A percentile compares a stretch with the other conserved stretches of the same genome.
Evolutionary conservation across 2,888 invertebrate species (phyloP).

Genomic region (Agapetus fuscipes): DNA sequence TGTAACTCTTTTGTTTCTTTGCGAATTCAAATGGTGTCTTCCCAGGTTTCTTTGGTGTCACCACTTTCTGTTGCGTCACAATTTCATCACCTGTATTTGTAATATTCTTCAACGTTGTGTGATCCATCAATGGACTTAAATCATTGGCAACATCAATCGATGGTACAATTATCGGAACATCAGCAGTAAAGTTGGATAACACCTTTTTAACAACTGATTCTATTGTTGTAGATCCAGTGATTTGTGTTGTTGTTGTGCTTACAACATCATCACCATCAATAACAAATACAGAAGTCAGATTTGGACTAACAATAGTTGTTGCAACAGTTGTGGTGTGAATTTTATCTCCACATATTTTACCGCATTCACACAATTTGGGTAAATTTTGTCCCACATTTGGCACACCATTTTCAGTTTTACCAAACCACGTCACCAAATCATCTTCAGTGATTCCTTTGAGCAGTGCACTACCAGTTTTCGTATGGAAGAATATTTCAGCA

Average conservation of each 20-base stretch:
- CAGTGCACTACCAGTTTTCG: slow-evolving; percentile 47
- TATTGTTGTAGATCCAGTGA: not conserved
- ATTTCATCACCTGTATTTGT: slow-evolving; percentile 31
- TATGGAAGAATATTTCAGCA: slow-evolving; percentile 56
- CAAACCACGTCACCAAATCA: slow-evolving; percentile 59
- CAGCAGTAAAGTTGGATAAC: slow-evolving; percentile 7
- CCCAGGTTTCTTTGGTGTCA: slow-evolving; percentile 26
- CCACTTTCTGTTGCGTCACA: slow-evolving; percentile 30
- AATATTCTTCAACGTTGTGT: slow-evolving; percentile 23
- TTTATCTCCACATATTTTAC: slow-evolving; percentile 39
- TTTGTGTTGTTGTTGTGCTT: not conserved
- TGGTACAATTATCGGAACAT: slow-evolving; percentile 19
- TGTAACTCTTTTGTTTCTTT: slow-evolving; percentile 20
- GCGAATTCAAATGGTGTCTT: slow-evolving; percentile 22
- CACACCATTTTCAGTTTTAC: slow-evolving; percentile 45
- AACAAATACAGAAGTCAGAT: not conserved
- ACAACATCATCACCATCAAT: not conserved
- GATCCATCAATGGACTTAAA: slow-evolving; percentile 1
- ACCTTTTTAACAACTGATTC: too few species aligned
- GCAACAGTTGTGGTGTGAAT: slow-evolving; percentile 22
- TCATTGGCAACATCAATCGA: slow-evolving; percentile 11
- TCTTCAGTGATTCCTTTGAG: slow-evolving; percentile 53
- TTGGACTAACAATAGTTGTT: not conserved
- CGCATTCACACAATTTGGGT: slow-evolving; percentile 43
- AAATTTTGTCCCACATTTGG: slow-evolving; percentile 37